Base-by-base conservation (phyloP, 2,113 vertebrate species). In the Bagarius yarrelli region DNA sequence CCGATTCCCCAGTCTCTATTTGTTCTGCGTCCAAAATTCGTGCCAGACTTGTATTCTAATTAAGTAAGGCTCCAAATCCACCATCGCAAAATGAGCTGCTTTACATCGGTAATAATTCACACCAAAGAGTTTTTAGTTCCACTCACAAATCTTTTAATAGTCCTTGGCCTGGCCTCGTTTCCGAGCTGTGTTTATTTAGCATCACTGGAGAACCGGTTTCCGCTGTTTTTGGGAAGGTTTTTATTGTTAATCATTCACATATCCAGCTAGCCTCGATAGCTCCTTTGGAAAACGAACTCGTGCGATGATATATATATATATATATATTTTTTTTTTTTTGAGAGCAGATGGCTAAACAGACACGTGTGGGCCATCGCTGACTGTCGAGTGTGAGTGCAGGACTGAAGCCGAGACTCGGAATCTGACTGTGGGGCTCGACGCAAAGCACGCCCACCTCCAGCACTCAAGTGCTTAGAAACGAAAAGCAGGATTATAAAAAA, bases 271-370 rank as follows among this genome's bases (percentile, higher is more conserved):
- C 83, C 83, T 78, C 81, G 74, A 85, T 79, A 83, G 73, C 70
- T 81, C 78, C 80, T 81, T 73, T 74, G 76, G 78, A 83, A 83
- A 80, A 76, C 74, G 78, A 83, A 72, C 23, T 63, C 23, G 23
- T 72, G 66, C 77, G 81, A 80, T 85, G 79, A 63, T 40, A 3
- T 40, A 4, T 40, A 3, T 40, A 4, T 40, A 4, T 40, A 4
- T 40, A 4, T 40, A 4, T 47, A 8, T 47, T 47, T 47, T 47
- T 47, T 47, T 47, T 47, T 11, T 47, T 47, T 83, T 25, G 52
- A 53, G 50, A 89, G 72, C 88, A 87, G 88, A 89, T 87, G 88
- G 83, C 56, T 66, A 81, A 78, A 74, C 86, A 87, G 88, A 81
- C 75, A 85, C 76, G 83, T 83, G 86, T 85, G 82, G 86, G 86